Percentiles rank a stretch among this genome's conserved stretches.
These are phyloP conservation scores for Centroberyx gerrardi DNA, from an alignment of 2,797 vertebrate genomes.

Conservation along the genomic window DNA sequence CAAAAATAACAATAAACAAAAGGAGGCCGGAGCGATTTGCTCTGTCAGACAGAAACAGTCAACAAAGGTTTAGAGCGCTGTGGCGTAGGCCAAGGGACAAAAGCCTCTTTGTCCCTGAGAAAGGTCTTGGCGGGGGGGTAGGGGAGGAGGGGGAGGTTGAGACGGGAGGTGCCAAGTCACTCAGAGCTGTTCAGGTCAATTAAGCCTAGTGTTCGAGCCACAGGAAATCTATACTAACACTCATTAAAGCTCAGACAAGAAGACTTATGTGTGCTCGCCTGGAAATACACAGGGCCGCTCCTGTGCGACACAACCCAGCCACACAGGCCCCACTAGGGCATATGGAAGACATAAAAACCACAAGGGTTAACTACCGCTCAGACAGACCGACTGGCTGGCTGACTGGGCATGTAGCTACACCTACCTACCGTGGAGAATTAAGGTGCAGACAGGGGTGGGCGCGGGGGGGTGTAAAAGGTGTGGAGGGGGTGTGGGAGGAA, in stretches of 20 bases:
- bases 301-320: constrained; percentile 70
- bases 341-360: constrained; percentile 83
- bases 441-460: constrained; percentile 55
- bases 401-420: constrained; percentile 60
- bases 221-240: constrained; percentile 88
- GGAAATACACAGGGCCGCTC: constrained; percentile 71
- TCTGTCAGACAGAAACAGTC: constrained; percentile 86
- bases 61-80: constrained; percentile 84
- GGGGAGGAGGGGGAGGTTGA: constrained; percentile 65
- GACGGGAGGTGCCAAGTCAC: constrained; percentile 85
- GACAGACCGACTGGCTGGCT: constrained; percentile 57
- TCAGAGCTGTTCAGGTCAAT: constrained; percentile 89
- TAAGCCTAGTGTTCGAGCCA: constrained; percentile 85
- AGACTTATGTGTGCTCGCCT: constrained; percentile 80
- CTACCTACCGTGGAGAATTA: constrained; percentile 67
- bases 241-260: constrained; percentile 84
- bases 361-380: constrained; percentile 72
- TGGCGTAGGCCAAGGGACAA: constrained; percentile 80
- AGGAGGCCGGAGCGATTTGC: constrained; percentile 82
- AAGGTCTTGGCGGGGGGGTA: constrained; percentile 66
- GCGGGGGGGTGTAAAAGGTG: constrained; percentile 34
- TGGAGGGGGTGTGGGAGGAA: constrained; percentile 34
- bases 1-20: constrained; percentile 85
- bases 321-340: constrained; percentile 70
- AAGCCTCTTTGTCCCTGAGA: constrained; percentile 83